phyloP scores from a whole-genome alignment of 2,113 vertebrate species.

The Plectropomus leopardus region DNA sequence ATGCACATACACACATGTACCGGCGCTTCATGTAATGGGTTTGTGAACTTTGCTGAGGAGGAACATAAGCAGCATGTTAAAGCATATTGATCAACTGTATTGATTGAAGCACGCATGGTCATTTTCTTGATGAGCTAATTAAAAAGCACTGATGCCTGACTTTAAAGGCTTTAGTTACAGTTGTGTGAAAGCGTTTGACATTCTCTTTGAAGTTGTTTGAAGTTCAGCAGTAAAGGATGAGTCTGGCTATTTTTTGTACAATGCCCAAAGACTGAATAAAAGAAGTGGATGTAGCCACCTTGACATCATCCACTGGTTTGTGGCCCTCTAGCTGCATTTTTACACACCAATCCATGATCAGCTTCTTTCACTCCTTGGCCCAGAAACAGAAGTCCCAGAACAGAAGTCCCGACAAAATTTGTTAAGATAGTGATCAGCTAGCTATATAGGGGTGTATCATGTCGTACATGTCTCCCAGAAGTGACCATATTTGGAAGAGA shows the following conservation, averaged over 20 bases:
- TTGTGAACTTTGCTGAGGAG: not conserved
- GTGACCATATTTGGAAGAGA: no score
- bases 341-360: no score
- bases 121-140: conserved; percentile 27
- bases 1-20: not conserved
- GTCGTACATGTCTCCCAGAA: no score
- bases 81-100: conserved; percentile 24
- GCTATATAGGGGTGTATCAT: no score
- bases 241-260: not conserved
- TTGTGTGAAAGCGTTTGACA: conserved; percentile 8
- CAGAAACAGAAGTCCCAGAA: no score
- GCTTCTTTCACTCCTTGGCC: no score
- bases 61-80: conserved; percentile 7
- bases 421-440: no score
- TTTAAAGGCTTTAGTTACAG: conserved; percentile 20
- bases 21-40: not conserved
- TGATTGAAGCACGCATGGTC: conserved; percentile 32
- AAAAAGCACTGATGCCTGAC: conserved; percentile 19
- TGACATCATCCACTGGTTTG: no score
- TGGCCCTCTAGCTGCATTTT: no score
- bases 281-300: no score
- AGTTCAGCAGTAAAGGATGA: not conserved
- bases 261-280: no score
- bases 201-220: not conserved
- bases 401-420: no score